Conservation (phyloP, 2,888 invertebrate genomes). For the Schizaphis graminum region DNA sequence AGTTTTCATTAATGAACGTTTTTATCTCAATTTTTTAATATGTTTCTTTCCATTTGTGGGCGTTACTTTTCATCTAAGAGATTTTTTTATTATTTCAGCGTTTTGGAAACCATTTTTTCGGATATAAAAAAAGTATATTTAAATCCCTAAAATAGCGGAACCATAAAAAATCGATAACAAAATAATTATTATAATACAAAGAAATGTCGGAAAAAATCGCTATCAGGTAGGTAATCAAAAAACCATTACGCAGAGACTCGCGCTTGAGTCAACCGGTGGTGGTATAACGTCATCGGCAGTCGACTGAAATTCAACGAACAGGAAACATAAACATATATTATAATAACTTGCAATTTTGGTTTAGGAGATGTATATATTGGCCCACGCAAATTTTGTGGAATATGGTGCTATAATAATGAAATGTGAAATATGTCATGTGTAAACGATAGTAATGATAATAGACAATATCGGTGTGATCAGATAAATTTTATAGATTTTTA, state of each 20-base stretch:
- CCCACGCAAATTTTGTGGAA: background rate
- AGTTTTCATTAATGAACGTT: background rate
- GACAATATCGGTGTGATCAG: background rate
- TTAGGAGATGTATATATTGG: background rate
- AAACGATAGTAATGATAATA: background rate
- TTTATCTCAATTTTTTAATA: background rate
- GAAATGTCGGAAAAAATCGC: background rate
- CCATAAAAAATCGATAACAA: background rate
- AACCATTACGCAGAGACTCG: background rate
- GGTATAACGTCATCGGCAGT: background rate
- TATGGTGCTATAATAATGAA: background rate
- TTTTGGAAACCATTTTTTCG: background rate
- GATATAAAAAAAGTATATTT: background rate
- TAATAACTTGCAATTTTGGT: background rate
- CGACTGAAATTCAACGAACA: background rate
- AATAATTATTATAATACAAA: background rate
- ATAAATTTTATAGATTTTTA: background rate
- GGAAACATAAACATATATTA: background rate
- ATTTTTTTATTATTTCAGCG: background rate
- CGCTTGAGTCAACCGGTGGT: background rate
- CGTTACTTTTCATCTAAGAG: background rate
- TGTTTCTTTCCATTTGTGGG: background rate
- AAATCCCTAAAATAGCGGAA: background rate
- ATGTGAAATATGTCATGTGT: background rate
- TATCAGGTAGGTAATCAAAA: background rate